Evolutionary conservation across 2,888 invertebrate species (phyloP).

Genomic region (Oxytorus armatus): DNA sequence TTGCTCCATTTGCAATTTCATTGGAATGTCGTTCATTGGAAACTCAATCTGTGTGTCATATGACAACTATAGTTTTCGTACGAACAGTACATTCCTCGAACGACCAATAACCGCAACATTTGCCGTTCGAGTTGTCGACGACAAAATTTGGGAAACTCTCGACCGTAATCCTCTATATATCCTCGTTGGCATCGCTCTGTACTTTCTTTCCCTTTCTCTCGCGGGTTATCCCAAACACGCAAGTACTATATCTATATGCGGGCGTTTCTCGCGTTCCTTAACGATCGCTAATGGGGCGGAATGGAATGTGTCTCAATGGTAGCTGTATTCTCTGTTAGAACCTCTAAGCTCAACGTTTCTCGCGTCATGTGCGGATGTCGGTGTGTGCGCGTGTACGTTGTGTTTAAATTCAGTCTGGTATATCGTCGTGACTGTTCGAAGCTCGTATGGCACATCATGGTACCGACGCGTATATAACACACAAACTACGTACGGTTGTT

Average conservation of each 20-base stretch:
- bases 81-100: not conserved
- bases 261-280: constrained; percentile 66
- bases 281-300: constrained; percentile 66
- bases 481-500: constrained; percentile 24
- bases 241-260: constrained; percentile 16
- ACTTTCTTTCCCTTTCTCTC: constrained; percentile 33
- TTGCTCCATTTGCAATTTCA: too few relatives aligned
- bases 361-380: constrained; percentile 24
- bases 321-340: constrained; percentile 24
- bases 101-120: constrained; percentile 18
- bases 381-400: not conserved
- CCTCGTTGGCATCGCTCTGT: constrained; percentile 7
- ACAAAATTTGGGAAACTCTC: constrained; percentile 18
- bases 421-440: constrained; percentile 50
- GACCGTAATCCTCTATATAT: constrained; percentile 14
- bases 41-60: too few relatives aligned
- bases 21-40: too few relatives aligned
- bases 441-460: constrained; percentile 55
- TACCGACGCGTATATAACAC: constrained; percentile 41
- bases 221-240: constrained; percentile 5
- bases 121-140: too few relatives aligned
- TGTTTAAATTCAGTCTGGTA: constrained; percentile 32
- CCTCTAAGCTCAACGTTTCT: constrained; percentile 38
- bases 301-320: constrained; percentile 66
- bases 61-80: too few relatives aligned